phyloP scores from a whole-genome alignment of 35 echinoderm and acorn worm species.

The Holothuria glaberrima region DNA sequence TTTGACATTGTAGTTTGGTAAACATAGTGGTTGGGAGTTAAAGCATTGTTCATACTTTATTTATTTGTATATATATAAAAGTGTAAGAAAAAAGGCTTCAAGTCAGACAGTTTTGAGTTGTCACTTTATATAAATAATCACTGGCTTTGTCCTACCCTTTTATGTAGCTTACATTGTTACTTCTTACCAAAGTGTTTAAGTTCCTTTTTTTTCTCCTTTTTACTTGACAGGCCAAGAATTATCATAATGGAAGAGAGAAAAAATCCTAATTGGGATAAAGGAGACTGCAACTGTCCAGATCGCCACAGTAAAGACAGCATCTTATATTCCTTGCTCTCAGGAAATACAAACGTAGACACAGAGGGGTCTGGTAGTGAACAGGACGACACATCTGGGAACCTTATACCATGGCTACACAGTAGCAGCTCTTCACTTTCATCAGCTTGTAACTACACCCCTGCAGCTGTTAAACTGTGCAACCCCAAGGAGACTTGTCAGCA shows the following conservation, averaged over 20 bases:
- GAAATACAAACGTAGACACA: not conserved
- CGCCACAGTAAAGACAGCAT: conserved; percentile 58
- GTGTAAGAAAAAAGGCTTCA: too few relatives aligned
- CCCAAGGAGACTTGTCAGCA: conserved; percentile 82
- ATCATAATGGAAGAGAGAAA: conserved; percentile 35
- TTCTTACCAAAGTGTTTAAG: not conserved
- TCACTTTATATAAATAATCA: too few relatives aligned
- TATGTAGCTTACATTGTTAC: too few relatives aligned
- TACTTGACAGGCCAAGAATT: not conserved
- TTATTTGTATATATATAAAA: too few relatives aligned
- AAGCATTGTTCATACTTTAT: too few relatives aligned
- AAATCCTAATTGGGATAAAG: conserved; percentile 38
- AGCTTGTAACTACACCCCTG: conserved; percentile 55
- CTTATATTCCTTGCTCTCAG: conserved; percentile 54
- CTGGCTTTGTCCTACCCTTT: too few relatives aligned
- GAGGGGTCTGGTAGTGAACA: not conserved
- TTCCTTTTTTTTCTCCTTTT: not conserved
- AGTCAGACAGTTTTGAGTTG: too few relatives aligned
- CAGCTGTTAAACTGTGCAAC: conserved; percentile 76
- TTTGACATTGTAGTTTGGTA: too few relatives aligned
- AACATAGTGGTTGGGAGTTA: too few relatives aligned
- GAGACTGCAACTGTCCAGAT: conserved; percentile 54
- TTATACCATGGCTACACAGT: conserved; percentile 55
- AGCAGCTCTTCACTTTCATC: not conserved
- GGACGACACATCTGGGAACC: conserved; percentile 24